Conservation (phyloP, 64 coral and sea anemone genomes). For the Stylophora pistillata region DNA sequence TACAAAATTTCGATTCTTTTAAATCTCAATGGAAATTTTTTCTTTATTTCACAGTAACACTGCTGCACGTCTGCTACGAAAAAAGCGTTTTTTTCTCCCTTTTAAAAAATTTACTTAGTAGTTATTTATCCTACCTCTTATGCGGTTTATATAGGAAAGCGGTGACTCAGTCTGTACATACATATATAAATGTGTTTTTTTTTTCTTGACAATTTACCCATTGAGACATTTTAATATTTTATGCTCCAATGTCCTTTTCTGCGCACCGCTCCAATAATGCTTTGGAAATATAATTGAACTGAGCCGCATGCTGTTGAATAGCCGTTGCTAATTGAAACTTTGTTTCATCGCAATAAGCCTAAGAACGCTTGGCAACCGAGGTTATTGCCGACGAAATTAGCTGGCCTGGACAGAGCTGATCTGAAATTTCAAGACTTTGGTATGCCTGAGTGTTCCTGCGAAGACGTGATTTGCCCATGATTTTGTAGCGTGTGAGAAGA, state of each 20-base stretch:
- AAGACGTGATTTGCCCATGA: not conserved
- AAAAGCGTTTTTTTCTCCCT: not conserved
- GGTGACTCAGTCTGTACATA: not conserved
- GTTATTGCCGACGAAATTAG: slow-evolving; percentile 79
- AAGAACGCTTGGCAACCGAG: slow-evolving; percentile 78
- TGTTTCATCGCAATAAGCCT: slow-evolving; percentile 85
- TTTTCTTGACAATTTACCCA: slow-evolving; percentile 61
- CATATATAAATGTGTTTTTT: slow-evolving; percentile 20
- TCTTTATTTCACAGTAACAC: not conserved
- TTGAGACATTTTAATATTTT: slow-evolving; percentile 88
- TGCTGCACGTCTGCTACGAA: not conserved
- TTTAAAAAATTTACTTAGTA: not conserved
- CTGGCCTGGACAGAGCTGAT: slow-evolving; percentile 32
- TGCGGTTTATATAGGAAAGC: not conserved
- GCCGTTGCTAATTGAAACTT: slow-evolving; percentile 91
- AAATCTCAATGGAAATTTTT: not conserved
- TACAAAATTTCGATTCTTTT: not conserved
- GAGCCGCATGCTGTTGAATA: slow-evolving; percentile 73
- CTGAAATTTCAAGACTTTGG: slow-evolving; percentile 4
- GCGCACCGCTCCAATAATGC: slow-evolving; percentile 81
- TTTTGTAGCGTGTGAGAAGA: not conserved
- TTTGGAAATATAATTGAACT: slow-evolving; percentile 67
- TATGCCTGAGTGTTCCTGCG: not conserved
- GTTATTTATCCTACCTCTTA: not conserved
- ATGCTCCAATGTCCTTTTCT: slow-evolving; percentile 72